Evolutionary conservation across 2,113 vertebrate genomes (phyloP).

Genomic region (Galbula dea): DNA sequence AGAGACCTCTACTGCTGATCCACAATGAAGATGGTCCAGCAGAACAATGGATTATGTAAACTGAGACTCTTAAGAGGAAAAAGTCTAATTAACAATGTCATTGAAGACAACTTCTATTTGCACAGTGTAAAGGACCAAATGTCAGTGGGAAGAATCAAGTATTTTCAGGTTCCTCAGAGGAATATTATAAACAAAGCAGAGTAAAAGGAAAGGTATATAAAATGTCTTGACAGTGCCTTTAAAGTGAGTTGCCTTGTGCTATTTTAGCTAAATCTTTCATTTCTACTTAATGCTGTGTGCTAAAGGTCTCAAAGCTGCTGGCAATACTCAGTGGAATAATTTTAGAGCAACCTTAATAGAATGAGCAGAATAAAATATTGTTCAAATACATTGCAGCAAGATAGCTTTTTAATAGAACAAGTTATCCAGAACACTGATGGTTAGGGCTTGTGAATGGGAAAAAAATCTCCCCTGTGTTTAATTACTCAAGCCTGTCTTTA

Average conservation of each 20-base stretch:
- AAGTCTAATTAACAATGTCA: background rate
- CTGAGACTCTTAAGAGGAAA: background rate
- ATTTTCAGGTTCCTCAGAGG: background rate
- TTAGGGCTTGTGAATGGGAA: slow-evolving; percentile 15
- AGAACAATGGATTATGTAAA: background rate
- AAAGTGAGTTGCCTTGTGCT: background rate
- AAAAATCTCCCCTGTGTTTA: slow-evolving; percentile 52
- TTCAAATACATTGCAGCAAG: slow-evolving; percentile 49
- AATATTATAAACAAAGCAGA: slow-evolving; percentile 8
- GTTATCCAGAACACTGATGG: slow-evolving; percentile 32
- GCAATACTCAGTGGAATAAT: slow-evolving; percentile 56
- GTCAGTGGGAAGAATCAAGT: background rate
- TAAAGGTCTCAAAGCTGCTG: slow-evolving; percentile 56
- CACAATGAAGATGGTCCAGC: background rate
- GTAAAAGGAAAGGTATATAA: slow-evolving; percentile 8
- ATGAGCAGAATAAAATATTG: slow-evolving; percentile 58
- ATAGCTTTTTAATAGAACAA: slow-evolving; percentile 55
- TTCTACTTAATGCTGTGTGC: slow-evolving; percentile 36
- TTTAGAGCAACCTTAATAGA: slow-evolving; percentile 49
- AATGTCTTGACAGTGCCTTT: background rate
- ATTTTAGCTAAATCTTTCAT: slow-evolving; percentile 47
- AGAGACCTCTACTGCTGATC: background rate
- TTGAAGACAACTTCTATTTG: background rate
- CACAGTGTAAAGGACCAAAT: background rate
- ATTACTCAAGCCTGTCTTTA: slow-evolving; percentile 30